Evolutionary conservation across 2,797 vertebrate genomes (phyloP).

Genomic region (Mormyrus hasselquistii): DNA sequence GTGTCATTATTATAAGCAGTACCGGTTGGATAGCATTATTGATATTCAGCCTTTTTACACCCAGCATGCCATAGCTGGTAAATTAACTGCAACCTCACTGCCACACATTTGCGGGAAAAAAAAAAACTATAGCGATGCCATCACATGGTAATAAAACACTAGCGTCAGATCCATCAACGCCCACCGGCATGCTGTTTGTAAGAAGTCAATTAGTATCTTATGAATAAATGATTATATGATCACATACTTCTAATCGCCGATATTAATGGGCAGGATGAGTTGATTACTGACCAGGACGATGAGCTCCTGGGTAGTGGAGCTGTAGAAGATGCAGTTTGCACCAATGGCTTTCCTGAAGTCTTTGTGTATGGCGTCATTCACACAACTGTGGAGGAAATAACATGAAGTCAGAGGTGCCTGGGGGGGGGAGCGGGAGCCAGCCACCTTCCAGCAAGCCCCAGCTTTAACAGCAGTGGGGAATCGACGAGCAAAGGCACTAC

Average conservation of each 20-base stretch:
- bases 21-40: not conserved
- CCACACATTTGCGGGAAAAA: not conserved
- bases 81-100: not conserved
- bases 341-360: conserved; percentile 90
- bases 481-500: not conserved
- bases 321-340: conserved; percentile 83
- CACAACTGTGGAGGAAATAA: conserved; percentile 61
- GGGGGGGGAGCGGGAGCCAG: too few species aligned
- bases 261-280: not conserved
- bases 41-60: not conserved
- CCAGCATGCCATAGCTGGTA: not conserved
- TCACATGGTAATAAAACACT: not conserved
- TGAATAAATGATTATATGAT: not conserved
- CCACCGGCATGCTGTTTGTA: not conserved
- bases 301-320: conserved; percentile 70
- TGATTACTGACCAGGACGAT: conserved; percentile 74
- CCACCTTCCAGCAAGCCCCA: not conserved
- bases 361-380: conserved; percentile 81
- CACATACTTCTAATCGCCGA: not conserved
- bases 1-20: not conserved
- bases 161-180: not conserved
- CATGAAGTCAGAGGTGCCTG: not conserved
- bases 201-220: not conserved
- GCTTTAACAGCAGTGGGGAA: not conserved
- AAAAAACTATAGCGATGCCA: not conserved